Evolutionary conservation across 2,113 vertebrate genomes (phyloP), one percentile per base, ranked within the genome.

Genomic region (Malurus melanocephalus): DNA sequence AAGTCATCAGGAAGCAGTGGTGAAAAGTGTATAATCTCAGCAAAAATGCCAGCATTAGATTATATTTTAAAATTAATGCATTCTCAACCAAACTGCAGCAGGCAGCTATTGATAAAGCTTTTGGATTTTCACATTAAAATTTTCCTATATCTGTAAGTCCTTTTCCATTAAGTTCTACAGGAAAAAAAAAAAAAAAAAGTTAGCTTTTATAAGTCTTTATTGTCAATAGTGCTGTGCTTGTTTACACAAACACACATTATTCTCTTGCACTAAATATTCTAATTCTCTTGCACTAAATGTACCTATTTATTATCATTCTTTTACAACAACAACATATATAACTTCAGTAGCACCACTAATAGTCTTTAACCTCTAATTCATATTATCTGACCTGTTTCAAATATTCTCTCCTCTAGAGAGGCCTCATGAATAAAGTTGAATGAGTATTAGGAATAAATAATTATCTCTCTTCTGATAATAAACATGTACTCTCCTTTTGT

Each of bases 171-270:
- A 90, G 16, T 65, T 10, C 13, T 43, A 57, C 19, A 46, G 24
- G 11, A 46, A 1, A 68, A 87, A 89, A 45, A 28, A 0, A 6
- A 3, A 6, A 45, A 28, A 0, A 6, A 3, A 6, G 6, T 45
- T 71, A 48, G 9, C 5, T 74, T 71, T 65, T 73, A 11, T 3
- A 65, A 61, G 17, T 51, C 10, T 21, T n/a, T 81, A 30, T 56
- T 72, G 65, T 52, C 35, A 61, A 52, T 17, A 53, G 24, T 28
- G 38, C 19, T 71, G 17, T 43, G 43, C 10, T 85, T 52, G 9
- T 79, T 88, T 72, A 57, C 33, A 73, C 28, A 69, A 83, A 40
- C n/a, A 56, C 4, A 76, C 43, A 33, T 3, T 82, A 38, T 26
- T 72, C 20, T 26, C 11, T 24, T 73, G 38, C 16, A 66, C 8